Conservation (phyloP, 2,888 invertebrate species). For the Junonia oenone region DNA sequence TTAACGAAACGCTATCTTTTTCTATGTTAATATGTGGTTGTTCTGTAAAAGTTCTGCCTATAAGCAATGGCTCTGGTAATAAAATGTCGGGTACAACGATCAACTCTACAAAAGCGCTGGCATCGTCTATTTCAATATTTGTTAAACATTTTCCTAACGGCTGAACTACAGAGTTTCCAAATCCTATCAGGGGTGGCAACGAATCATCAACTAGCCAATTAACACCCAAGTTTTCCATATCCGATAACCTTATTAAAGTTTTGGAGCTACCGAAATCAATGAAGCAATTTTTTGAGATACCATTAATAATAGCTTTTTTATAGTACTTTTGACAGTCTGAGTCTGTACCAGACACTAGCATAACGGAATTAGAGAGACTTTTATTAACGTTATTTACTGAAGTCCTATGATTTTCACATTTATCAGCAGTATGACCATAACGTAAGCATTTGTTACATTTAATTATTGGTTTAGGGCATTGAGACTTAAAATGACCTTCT, state of each 20-base stretch:
- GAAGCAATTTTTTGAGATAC: background rate
- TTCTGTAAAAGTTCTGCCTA: background rate
- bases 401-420: no score
- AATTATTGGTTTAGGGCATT: conserved; percentile 14
- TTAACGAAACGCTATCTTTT: background rate
- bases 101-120: background rate
- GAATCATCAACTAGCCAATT: background rate
- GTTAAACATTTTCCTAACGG: background rate
- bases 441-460: conserved; percentile 3
- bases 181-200: background rate
- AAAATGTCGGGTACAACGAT: background rate
- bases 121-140: background rate
- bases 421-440: no score
- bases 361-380: no score
- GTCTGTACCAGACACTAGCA: background rate
- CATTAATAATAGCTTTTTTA: background rate
- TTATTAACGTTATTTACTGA: no score
- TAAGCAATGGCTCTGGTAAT: background rate
- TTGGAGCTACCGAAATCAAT: background rate
- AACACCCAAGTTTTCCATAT: no score
- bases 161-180: conserved; percentile 1
- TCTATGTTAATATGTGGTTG: background rate
- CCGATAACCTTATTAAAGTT: background rate
- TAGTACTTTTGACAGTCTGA: background rate
- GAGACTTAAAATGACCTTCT: conserved; percentile 11